Conservation (phyloP, 1,140 invertebrate species). For the Psilanteris sp. region DNA sequence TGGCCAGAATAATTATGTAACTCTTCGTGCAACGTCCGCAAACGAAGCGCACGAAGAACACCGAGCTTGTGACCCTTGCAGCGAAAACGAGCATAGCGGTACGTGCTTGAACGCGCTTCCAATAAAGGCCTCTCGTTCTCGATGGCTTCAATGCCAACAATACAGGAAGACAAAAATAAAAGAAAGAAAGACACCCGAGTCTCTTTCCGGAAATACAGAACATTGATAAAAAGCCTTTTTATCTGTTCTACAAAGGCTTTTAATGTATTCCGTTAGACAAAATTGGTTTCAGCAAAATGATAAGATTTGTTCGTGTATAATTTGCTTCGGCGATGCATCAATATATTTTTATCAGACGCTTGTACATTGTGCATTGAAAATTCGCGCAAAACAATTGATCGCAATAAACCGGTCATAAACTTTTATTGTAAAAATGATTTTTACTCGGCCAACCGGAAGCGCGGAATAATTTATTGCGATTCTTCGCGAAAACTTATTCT, state of each 20-base stretch:
- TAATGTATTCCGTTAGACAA: conserved; percentile 7
- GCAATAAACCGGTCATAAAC: too few species aligned
- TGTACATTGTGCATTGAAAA: too few species aligned
- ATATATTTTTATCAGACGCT: too few species aligned
- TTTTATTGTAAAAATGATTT: too few species aligned
- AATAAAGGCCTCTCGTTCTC: conserved; percentile 62
- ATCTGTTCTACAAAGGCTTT: conserved; percentile 3
- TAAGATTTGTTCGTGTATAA: not conserved
- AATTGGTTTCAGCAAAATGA: conserved; percentile 17
- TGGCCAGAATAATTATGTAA: conserved; percentile 78
- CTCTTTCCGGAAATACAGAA: conserved; percentile 34
- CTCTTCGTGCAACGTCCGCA: conserved; percentile 61
- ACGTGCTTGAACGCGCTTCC: conserved; percentile 57
- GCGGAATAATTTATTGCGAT: too few species aligned
- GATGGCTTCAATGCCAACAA: conserved; percentile 60
- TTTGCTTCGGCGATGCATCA: not conserved
- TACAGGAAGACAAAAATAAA: conserved; percentile 59
- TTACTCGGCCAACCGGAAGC: too few species aligned
- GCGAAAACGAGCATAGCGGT: conserved; percentile 60
- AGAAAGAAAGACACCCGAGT: conserved; percentile 44
- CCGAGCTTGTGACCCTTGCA: conserved; percentile 60
- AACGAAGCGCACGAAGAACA: conserved; percentile 52
- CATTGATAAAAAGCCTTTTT: conserved; percentile 45
- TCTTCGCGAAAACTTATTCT: too few species aligned
- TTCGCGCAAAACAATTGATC: too few species aligned